Evolutionary conservation across 2,888 invertebrate genomes (phyloP), one percentile per base, ranked within the genome.

Genomic region (Epistrophella euchroma): DNA sequence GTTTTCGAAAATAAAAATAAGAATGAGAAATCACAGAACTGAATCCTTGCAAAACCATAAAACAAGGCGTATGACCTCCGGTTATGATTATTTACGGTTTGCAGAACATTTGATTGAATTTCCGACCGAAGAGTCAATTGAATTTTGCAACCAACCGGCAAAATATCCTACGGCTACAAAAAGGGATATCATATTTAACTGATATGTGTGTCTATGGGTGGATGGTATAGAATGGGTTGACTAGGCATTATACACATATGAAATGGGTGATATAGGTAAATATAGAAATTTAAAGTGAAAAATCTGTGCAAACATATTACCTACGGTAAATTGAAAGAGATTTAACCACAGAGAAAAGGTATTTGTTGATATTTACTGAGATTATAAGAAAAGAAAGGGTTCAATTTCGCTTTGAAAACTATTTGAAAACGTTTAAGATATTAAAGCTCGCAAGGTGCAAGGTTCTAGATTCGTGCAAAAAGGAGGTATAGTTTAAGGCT

Each of bases 111-210:
- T 81, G 85, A 85, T 85, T 85, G 85, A 85, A 85, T 85, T 85
- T 85, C 85, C 85, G 85, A 85, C 77, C 85, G 80, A 77, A 68
- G 80, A 85, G 80, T 80, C 85, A 85, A 85, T 85, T 68, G 85
- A 80, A 85, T 85, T 85, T 77, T 40, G 40, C 68, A 77, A 80
- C 80, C 85, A 56, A 73, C 80, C 80, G 80, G 43, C 50, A 75
- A 80, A 80, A 80, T 73, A 80, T 37, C 85, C 80, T 13, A 40
- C 47, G 56, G 85, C 35, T 60, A 43, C 22, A 28, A 76, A 70
- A 56, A 77, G 60, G 80, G 85, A 85, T 80, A 77, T 68, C 37
- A 19, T 50, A 50, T 35, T 19, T 32, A 66, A 28, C 28, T 28
- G 10, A 19, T 28, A 25, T 56, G 6, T 32, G 32, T 32, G 32